phyloP scores from a whole-genome alignment of 2,113 vertebrate genomes.

The Cettia cetti region DNA sequence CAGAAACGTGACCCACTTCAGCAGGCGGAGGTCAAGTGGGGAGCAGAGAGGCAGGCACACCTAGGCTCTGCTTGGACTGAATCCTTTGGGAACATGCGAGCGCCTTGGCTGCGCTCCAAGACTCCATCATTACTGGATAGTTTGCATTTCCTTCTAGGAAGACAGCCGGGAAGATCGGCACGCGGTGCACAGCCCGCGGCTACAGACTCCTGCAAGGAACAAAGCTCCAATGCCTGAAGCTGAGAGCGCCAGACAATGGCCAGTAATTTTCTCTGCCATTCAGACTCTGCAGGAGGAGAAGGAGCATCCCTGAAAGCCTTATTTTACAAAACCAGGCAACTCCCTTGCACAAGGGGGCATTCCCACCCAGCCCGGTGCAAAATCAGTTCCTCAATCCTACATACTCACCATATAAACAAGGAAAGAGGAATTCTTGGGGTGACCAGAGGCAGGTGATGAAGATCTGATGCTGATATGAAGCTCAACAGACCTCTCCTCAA shows the following conservation, averaged over 20 bases:
- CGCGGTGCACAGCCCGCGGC: neutral
- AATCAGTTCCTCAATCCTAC: neutral
- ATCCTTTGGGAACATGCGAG: neutral
- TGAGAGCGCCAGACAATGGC: fast-evolving
- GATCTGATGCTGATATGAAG: neutral
- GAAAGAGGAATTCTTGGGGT: neutral
- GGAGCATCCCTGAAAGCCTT: neutral
- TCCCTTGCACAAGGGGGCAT: neutral
- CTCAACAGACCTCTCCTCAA: neutral
- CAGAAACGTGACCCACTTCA: neutral
- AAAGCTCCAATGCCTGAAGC: neutral
- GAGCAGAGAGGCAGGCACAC: neutral
- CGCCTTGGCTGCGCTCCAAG: conserved; percentile 4
- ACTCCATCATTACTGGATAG: conserved; percentile 51
- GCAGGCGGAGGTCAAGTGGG: neutral
- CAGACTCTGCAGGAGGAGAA: neutral
- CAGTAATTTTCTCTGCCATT: neutral
- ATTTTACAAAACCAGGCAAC: neutral
- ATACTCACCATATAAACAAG: fast-evolving
- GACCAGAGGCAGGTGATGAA: neutral
- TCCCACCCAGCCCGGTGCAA: neutral
- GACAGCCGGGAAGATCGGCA: conserved; percentile 7
- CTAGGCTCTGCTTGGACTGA: neutral
- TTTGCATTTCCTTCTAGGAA: conserved; percentile 58
- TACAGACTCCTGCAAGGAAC: conserved; percentile 23